These are phyloP conservation scores for Acestrorhynchus altus DNA, from an alignment of 2,797 vertebrate species.

Conservation along the genomic window DNA sequence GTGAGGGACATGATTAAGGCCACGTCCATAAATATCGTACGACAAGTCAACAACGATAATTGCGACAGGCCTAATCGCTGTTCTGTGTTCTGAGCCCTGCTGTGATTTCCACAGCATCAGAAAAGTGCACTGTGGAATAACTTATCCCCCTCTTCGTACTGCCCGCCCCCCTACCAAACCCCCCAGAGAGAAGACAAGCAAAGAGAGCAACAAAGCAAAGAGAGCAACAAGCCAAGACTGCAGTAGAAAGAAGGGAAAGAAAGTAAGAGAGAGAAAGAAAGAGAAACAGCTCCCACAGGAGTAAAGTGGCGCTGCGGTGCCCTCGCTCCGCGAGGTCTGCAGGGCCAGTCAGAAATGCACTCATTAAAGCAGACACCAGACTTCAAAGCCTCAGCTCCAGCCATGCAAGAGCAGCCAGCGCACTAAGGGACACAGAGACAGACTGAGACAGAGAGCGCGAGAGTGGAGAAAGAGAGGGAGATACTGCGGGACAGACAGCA, in stretches of 20 bases:
- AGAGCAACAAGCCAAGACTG: neutral
- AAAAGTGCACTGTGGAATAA: neutral
- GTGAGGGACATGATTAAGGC: too few relatives aligned
- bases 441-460: conserved; percentile 27
- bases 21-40: too few relatives aligned
- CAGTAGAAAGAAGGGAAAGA: neutral
- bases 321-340: conserved; percentile 41
- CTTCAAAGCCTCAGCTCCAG: conserved; percentile 62
- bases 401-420: conserved; percentile 42
- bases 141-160: neutral
- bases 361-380: conserved; percentile 75
- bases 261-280: neutral
- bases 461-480: neutral
- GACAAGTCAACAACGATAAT: too few relatives aligned
- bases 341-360: conserved; percentile 63
- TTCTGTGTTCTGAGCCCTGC: too few relatives aligned
- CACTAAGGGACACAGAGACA: conserved; percentile 23
- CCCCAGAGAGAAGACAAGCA: neutral
- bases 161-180: neutral
- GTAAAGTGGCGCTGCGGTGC: conserved; percentile 54
- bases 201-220: neutral
- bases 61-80: too few relatives aligned
- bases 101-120: neutral
- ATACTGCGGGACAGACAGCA: conserved; percentile 36
- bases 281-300: conserved; percentile 28